Conservation (phyloP, 2,797 vertebrate genomes). For the Tangara arthus region DNA sequence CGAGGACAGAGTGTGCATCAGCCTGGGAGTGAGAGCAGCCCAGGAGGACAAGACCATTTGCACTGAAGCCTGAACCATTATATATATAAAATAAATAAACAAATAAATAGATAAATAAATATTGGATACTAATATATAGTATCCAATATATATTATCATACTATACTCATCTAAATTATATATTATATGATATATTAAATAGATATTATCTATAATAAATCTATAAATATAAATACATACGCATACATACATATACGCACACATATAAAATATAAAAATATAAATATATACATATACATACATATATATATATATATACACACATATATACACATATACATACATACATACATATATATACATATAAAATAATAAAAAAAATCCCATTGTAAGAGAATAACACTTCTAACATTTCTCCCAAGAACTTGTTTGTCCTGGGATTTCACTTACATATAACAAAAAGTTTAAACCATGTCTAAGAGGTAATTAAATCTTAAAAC, state of each 20-base stretch:
- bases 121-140: too few species aligned
- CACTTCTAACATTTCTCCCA: background rate
- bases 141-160: too few species aligned
- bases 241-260: accelerated
- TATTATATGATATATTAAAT: too few species aligned
- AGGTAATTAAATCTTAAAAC: background rate
- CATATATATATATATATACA: too few species aligned
- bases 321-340: too few species aligned
- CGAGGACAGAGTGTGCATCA: background rate
- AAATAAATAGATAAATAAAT: background rate
- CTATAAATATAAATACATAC: too few species aligned
- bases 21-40: background rate
- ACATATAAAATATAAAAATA: too few species aligned
- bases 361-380: background rate
- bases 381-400: background rate
- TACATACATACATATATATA: too few species aligned
- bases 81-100: background rate
- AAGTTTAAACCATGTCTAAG: background rate
- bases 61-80: background rate
- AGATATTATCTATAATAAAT: background rate
- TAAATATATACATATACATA: background rate
- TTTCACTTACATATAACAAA: background rate
- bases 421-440: background rate
- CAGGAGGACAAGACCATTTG: background rate
- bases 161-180: too few species aligned